Evolutionary conservation across 2,888 invertebrate species (phyloP), one percentile per base, ranked within the genome.

Genomic region (Hirtodrosophila cameraria): DNA sequence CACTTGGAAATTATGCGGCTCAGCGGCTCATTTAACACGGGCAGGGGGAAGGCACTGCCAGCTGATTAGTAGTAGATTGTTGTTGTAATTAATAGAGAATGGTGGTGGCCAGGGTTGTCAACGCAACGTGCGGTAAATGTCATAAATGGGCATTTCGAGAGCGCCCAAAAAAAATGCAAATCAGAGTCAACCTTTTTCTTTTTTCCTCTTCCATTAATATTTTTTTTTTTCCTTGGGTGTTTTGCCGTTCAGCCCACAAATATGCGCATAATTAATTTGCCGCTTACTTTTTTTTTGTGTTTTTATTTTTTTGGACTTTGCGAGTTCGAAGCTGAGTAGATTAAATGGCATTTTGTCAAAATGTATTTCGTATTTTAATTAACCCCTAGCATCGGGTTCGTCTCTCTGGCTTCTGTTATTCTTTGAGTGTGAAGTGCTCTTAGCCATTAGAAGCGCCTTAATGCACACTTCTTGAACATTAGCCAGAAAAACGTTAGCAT

Each of bases 331-430:
- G 72, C 62, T 48, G 69, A 80, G 84, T 83, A 80, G 84, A 83
- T 80, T 80, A 83, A 80, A 83, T 77, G 81, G 77, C 77, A 83
- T 83, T 83, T 83, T 72, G 78, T 77, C 66, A 77, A 80, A 80
- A 70, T 76, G 76, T 75, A 62, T 69, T 60, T 46, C 31, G 66
- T 75, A 73, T 75, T 80, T 83, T 77, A 83, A 80, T 80, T 81
- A 80, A 78, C 72, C 63, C 57, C 20, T 8, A 23, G 15, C 20
- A 11, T 23, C 18, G 16, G 16, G n/a, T n/a, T 4, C 25, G 11
- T 6, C 6, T 9, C 4, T 1, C 18, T 18, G 18, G 4, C 18
- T 15, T 9, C 49, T 48, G 42, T 35, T 53, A n/a, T 23, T 30
- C 30, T 28, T 28, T 20, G 15, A 13, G 25, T 41, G 36, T 12